These are phyloP conservation scores for Gasterosteus nipponicus DNA, from an alignment of 2,113 vertebrate genomes.

Conservation along the genomic window DNA sequence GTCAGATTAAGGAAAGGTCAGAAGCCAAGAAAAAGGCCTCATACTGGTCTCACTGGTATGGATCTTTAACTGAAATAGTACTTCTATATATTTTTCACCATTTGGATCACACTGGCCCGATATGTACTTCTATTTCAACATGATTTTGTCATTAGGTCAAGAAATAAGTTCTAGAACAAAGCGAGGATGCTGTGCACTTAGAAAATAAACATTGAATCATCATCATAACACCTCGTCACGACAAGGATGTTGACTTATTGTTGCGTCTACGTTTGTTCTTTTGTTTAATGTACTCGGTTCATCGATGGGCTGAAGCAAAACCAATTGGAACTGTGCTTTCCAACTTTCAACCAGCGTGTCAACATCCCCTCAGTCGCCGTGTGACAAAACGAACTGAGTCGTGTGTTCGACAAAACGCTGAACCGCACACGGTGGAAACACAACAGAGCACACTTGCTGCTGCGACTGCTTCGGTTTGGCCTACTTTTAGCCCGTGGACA, in stretches of 20 bases:
- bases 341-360: background rate
- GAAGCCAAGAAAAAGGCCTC: background rate
- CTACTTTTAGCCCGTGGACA: background rate
- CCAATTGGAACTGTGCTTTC: background rate
- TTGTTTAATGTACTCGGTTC: background rate
- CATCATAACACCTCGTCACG: background rate
- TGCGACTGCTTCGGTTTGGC: conserved; percentile 6
- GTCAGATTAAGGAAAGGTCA: background rate
- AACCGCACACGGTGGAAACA: conserved; percentile 8
- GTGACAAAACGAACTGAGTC: conserved; percentile 19
- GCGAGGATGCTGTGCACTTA: background rate
- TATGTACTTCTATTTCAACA: background rate
- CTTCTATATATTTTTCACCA: background rate
- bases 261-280: background rate
- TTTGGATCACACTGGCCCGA: background rate
- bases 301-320: background rate
- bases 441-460: conserved; percentile 20
- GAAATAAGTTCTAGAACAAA: background rate
- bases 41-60: background rate
- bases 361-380: background rate
- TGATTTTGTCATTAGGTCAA: background rate
- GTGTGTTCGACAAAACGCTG: conserved; percentile 29
- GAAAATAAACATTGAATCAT: background rate
- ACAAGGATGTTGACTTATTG: background rate
- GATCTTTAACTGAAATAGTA: background rate